Evolutionary conservation across 30 jellyfish, hydroid and myxozoan genomes (phyloP).

Genomic region (Clytia hemisphaerica): DNA sequence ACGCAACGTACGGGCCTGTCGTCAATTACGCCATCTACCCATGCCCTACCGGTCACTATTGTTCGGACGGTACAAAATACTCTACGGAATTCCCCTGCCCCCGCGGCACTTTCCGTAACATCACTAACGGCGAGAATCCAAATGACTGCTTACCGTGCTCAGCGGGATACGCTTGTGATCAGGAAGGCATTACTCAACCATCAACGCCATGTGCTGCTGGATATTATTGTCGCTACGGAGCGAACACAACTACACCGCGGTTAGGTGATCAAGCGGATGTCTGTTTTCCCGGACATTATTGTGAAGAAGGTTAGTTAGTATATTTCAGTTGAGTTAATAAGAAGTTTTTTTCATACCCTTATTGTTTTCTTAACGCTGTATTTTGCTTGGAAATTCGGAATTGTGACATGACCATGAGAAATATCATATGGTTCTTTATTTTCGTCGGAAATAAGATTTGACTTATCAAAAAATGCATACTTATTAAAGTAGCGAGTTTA

Average conservation of each 20-base stretch:
- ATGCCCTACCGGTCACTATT: conserved; percentile 90
- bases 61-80: conserved; percentile 69
- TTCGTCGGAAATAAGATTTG: too few relatives aligned
- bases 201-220: conserved; percentile 82
- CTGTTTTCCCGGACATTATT: conserved; percentile 86
- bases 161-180: conserved; percentile 79
- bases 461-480: too few relatives aligned
- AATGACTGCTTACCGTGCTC: conserved; percentile 82
- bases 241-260: conserved; percentile 80
- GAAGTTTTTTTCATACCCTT: too few relatives aligned
- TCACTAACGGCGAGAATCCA: conserved; percentile 57
- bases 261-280: conserved; percentile 61
- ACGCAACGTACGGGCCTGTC: conserved; percentile 65
- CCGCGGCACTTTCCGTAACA: conserved; percentile 66
- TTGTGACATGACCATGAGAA: too few relatives aligned
- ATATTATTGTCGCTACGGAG: conserved; percentile 78
- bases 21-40: conserved; percentile 34
- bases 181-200: conserved; percentile 63
- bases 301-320: conserved; percentile 84
- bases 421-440: too few relatives aligned
- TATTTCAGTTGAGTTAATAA: too few relatives aligned
- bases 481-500: too few relatives aligned
- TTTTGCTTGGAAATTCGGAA: too few relatives aligned
- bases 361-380: too few relatives aligned
- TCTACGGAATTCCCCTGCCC: conserved; percentile 80